Base-by-base conservation (phyloP, 1,140 invertebrate species). In the Ips typographus region DNA sequence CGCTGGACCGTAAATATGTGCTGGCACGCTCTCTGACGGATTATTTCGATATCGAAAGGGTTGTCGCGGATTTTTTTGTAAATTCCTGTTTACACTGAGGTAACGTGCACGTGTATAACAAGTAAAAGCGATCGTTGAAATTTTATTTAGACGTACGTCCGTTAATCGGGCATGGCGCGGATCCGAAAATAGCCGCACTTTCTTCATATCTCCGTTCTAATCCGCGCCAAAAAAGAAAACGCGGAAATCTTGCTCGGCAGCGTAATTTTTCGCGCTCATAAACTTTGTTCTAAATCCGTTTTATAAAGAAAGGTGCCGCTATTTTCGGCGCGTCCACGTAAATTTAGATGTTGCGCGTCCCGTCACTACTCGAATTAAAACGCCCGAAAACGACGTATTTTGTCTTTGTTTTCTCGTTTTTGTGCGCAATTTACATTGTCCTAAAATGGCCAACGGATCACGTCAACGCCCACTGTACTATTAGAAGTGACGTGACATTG, bases 201-300 rank as follows among this genome's bases (percentile, higher is more conserved):
- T 55, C 51, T 65, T 65, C 51, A 41, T 40, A 56, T 53, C 47
- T 55, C 52, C 40, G 44, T 55, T 43, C 51, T 65, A 56, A 65
- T 55, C 62, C 53, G 40, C 51, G 56, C 64, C 64, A 66, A 66
- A 67, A 68, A 68, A 52, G 58, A 68, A 68, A 68, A 68, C 49
- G 65, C 65, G 65, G 65, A 68, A 68, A 68, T 60, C 58, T 68
- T 42, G 60, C 56, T 60, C 60, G 65, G 36, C 4, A 47, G 53
- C 47, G 44, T 44, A 59, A 68, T 68, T 59, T 68, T 68, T 68
- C 65, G 65, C 65, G 58, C 65, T 60, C 58, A 60, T 60, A 59
- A 68, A 68, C 57, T 68, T 68, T 68, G 65, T 68, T 68, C 65
- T 68, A 68, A 68, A 68, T 68, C 49, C 65, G 65, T 68, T 51